phyloP scores from a whole-genome alignment of 2,113 vertebrate genomes.

The Erpornis zantholeuca region DNA sequence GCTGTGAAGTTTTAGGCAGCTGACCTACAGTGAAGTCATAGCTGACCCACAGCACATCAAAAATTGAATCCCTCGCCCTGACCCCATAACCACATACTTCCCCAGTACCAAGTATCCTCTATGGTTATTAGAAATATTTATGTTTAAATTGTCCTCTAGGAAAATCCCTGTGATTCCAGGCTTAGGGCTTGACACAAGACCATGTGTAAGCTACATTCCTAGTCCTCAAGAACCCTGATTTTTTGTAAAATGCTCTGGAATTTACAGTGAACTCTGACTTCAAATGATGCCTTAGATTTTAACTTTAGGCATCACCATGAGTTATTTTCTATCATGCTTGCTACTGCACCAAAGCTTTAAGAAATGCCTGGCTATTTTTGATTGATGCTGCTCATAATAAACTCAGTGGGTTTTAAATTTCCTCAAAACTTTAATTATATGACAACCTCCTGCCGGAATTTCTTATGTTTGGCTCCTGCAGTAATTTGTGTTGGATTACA shows the following conservation, averaged over 20 bases:
- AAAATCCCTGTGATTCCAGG: background rate
- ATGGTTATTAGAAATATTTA: background rate
- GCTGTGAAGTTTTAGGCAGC: background rate
- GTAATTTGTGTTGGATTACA: background rate
- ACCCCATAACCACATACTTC: rapidly evolving
- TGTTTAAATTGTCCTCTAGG: background rate
- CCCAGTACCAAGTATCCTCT: rapidly evolving
- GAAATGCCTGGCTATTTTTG: background rate
- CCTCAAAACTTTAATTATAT: background rate
- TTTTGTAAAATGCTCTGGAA: background rate
- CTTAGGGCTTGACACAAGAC: background rate
- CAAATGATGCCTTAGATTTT: too few relatives aligned
- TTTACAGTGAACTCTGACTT: background rate
- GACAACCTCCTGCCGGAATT: background rate
- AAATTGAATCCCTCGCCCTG: background rate
- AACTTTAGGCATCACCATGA: too few relatives aligned
- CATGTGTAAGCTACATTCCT: rapidly evolving
- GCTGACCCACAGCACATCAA: background rate
- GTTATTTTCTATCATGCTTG: background rate
- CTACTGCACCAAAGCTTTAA: background rate
- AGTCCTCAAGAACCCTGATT: rapidly evolving
- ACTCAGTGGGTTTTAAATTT: background rate
- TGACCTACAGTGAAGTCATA: rapidly evolving
- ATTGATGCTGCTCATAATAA: background rate
- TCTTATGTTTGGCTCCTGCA: background rate